Evolutionary conservation across 2,113 vertebrate genomes (phyloP).

Genomic region (Chloroceryle aenea): DNA sequence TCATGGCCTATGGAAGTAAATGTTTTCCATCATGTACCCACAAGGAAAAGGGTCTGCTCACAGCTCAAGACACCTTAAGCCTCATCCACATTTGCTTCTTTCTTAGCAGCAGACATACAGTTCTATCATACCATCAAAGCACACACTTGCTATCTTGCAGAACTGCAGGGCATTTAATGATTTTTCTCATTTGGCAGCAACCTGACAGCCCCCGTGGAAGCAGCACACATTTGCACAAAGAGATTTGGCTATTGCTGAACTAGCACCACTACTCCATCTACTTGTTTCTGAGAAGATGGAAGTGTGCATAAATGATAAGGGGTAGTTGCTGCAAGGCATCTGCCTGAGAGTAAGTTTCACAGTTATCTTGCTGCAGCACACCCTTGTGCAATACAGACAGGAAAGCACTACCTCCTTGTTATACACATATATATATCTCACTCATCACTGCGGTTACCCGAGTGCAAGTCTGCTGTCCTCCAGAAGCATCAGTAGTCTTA

Average conservation of each 20-base stretch:
- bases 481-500: not conserved
- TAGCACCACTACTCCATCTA: not conserved
- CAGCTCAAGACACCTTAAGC: not conserved
- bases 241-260: not conserved
- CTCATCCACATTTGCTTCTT: not conserved
- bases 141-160: fast-evolving
- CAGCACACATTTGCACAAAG: not conserved
- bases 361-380: not conserved
- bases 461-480: not conserved
- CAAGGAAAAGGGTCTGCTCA: not conserved
- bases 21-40: fast-evolving
- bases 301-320: not conserved
- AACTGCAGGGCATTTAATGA: fast-evolving
- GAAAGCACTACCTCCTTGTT: not conserved
- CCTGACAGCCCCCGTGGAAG: not conserved
- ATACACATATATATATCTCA: not conserved
- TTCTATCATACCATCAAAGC: not conserved
- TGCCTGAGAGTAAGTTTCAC: not conserved
- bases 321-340: not conserved
- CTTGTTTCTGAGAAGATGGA: not conserved
- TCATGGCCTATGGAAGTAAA: fast-evolving
- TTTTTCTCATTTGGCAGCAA: not conserved
- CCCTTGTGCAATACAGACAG: not conserved
- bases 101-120: not conserved
- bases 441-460: not conserved